Evolutionary conservation across 2,888 invertebrate genomes (phyloP), one percentile per base, ranked within the genome.

Genomic region (Tridacna crocea): DNA sequence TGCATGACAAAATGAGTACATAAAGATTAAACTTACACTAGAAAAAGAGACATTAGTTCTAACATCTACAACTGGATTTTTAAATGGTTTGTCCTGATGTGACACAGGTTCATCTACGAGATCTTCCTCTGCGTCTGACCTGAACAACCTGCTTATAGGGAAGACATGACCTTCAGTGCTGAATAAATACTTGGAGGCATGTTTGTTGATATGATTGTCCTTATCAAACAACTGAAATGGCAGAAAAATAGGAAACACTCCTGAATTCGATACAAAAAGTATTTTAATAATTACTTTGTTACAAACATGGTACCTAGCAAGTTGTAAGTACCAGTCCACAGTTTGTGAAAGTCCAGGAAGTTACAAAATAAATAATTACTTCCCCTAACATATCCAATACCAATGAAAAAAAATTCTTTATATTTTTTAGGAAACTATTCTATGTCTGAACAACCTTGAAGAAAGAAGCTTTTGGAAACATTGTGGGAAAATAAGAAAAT

Each of bases 121-220:
- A 65, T 77, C 75, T 6, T 86, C 89, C 73, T 89, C 86, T 86
- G 88, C 88, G 72, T 89, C 89, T 22, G 78, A 51, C n/a, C 92
- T 89, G 72, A 93, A 92, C 12, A 85, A 85, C 15, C 82, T 74
- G 51, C 87, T 85, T 8, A 96, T 87, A 0, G 96, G 96, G 77
- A 96, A 94, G 36, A 96, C 90, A 90, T 96, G 96, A 0, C 96
- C 96, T 91, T 96, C 96, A 6, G 96, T 96, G 19, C 95, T 95
- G 90, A 96, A 96, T 48, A 96, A 81, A 88, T 95, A 95, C 22
- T 94, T 92, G 36, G 95, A 94, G 70, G 95, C 87, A 72, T 95
- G 92, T 79, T 93, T 94, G 92, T 96, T 96, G 17, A 96, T 91
- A 80, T 95, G 95, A 92, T 96, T 96, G 84, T 96, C 95, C 79